These are phyloP conservation scores for Leucoraja erinaceus DNA, from an alignment of 2,113 vertebrate species.

Conservation along the genomic window DNA sequence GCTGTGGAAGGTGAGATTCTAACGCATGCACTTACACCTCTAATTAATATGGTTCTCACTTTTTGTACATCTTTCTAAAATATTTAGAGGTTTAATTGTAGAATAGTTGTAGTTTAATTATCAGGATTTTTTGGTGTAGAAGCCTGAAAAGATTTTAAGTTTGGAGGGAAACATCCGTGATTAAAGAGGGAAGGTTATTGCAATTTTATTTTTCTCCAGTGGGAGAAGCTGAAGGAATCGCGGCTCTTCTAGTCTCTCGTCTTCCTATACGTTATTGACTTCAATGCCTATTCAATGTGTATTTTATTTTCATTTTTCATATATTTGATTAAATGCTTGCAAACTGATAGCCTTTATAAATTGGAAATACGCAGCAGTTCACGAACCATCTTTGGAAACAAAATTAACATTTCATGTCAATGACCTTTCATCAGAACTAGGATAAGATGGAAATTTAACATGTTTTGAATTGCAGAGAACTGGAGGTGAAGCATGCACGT, in stretches of 20 bases:
- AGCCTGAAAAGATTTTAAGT: neutral
- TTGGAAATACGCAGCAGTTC: too few species aligned
- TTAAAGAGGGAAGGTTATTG: neutral
- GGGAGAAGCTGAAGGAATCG: neutral
- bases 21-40: neutral
- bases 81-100: neutral
- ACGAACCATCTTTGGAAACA: too few species aligned
- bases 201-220: neutral
- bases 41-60: neutral
- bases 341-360: neutral
- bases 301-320: too few species aligned
- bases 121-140: too few species aligned
- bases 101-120: too few species aligned
- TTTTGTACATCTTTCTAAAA: neutral
- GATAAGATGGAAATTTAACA: too few species aligned
- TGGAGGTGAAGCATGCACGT: too few species aligned
- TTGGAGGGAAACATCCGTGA: neutral
- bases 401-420: too few species aligned
- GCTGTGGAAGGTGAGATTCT: conserved; percentile 65
- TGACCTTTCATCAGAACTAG: too few species aligned
- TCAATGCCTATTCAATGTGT: too few species aligned
- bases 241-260: too few species aligned
- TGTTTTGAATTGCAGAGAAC: too few species aligned
- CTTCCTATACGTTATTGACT: neutral
- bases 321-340: neutral